phyloP scores from a whole-genome alignment of 2,797 vertebrate genomes.

The Alauda arvensis region DNA sequence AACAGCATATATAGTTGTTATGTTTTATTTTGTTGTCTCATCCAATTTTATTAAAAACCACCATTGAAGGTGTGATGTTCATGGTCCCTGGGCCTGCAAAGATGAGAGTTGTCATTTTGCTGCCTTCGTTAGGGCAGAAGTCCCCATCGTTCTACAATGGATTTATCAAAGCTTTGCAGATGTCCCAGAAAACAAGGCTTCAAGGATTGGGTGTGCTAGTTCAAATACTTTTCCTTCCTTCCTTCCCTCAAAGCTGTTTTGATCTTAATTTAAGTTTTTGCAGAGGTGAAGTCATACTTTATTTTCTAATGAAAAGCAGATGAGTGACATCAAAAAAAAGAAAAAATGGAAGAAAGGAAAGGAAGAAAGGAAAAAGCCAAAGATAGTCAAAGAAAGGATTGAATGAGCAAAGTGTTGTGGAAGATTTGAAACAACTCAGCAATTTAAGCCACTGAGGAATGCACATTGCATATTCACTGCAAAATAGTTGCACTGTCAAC shows the following conservation, averaged over 20 bases:
- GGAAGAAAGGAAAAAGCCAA: not conserved
- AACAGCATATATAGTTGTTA: not conserved
- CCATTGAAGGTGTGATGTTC: not conserved
- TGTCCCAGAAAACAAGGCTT: slow-evolving; percentile 19
- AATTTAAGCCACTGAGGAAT: slow-evolving; percentile 34
- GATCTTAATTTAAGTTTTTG: slow-evolving; percentile 8
- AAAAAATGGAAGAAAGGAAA: too few species aligned
- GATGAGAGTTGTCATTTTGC: not conserved
- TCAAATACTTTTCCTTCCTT: slow-evolving; percentile 18
- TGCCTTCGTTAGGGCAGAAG: not conserved
- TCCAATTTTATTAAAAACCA: not conserved
- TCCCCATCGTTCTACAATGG: not conserved
- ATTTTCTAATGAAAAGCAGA: slow-evolving; percentile 53
- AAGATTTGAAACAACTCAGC: slow-evolving; percentile 4
- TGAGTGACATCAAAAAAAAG: slow-evolving; percentile 9
- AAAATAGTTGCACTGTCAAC: slow-evolving; percentile 37
- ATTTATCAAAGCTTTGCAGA: slow-evolving; percentile 7
- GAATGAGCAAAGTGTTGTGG: not conserved
- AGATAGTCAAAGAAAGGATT: not conserved
- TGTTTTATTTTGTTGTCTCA: not conserved
- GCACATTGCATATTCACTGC: not conserved
- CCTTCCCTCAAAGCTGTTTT: not conserved
- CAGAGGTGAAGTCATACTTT: slow-evolving; percentile 30
- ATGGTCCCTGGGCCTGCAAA: not conserved
- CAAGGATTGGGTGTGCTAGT: not conserved